Percentiles rank a stretch among this genome's conserved stretches.
Conservation (phyloP, 2,797 vertebrate genomes). For the Eulemur mongoz region DNA sequence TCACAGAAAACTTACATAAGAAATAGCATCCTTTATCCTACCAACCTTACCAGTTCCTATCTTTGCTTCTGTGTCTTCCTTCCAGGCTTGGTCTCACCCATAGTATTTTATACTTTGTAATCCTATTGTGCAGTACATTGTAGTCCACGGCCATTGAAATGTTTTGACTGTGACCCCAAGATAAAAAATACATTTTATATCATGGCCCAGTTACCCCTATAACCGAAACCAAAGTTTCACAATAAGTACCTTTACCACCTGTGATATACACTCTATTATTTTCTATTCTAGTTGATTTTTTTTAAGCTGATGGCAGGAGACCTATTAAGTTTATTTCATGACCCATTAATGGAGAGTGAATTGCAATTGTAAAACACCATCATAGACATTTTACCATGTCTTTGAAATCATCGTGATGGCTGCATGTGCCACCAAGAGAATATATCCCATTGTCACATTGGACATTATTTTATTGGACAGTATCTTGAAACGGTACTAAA, state of each 20-base stretch:
- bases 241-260: neutral
- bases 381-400: neutral
- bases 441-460: neutral
- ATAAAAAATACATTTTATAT: neutral
- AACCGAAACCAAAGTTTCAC: neutral
- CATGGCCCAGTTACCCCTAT: neutral
- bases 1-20: neutral
- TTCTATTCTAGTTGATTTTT: neutral
- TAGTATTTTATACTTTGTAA: neutral
- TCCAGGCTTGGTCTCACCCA: neutral
- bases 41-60: neutral
- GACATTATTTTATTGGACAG: neutral
- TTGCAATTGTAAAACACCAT: neutral
- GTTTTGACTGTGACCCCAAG: neutral
- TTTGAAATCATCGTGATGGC: conserved; percentile 1
- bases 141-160: neutral
- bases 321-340: neutral
- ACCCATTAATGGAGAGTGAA: neutral
- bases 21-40: neutral
- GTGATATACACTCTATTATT: neutral
- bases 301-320: neutral
- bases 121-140: neutral
- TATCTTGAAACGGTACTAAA: neutral
- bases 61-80: neutral
- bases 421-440: neutral